Evolutionary conservation across 2,888 invertebrate species (phyloP).

Genomic region (Taenaris catops): DNA sequence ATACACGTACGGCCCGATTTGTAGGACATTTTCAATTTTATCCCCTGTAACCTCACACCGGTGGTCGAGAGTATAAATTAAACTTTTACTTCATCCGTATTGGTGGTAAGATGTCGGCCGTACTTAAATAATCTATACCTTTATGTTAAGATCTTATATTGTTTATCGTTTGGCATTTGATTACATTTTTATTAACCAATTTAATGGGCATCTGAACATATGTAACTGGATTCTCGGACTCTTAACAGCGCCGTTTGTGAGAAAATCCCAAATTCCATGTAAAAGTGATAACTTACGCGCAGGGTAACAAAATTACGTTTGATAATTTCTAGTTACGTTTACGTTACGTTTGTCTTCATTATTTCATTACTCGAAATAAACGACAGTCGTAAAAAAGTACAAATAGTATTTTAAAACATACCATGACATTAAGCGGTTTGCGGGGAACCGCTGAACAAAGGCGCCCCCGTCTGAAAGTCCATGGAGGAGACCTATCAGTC

Average conservation of each 20-base stretch:
- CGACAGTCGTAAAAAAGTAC: too few relatives aligned
- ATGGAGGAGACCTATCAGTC: too few relatives aligned
- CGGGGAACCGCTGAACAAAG: too few relatives aligned
- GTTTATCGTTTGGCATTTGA: constrained; percentile 11
- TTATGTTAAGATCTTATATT: constrained; percentile 12
- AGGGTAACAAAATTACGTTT: too few relatives aligned
- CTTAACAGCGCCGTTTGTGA: constrained; percentile 1
- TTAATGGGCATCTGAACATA: constrained; percentile 3
- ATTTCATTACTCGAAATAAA: too few relatives aligned
- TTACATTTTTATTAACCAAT: constrained; percentile 9
- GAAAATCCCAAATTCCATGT: too few relatives aligned
- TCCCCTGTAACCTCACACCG: constrained; percentile 29
- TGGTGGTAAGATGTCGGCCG: constrained; percentile 16
- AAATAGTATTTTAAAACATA: too few relatives aligned
- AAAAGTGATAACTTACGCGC: too few relatives aligned
- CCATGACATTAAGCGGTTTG: too few relatives aligned
- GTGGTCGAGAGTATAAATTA: constrained; percentile 28
- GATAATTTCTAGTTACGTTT: too few relatives aligned
- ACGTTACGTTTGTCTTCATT: too few relatives aligned
- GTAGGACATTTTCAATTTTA: constrained; percentile 25
- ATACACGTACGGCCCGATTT: constrained; percentile 20
- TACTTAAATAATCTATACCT: constrained; percentile 11
- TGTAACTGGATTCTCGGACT: constrained; percentile 7
- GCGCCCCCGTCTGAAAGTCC: too few relatives aligned
- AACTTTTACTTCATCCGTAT: constrained; percentile 21